Evolutionary conservation across 92 coral and sea anemone species (phyloP), one percentile per base, ranked within the genome.

Genomic region (Siderastrea siderea): DNA sequence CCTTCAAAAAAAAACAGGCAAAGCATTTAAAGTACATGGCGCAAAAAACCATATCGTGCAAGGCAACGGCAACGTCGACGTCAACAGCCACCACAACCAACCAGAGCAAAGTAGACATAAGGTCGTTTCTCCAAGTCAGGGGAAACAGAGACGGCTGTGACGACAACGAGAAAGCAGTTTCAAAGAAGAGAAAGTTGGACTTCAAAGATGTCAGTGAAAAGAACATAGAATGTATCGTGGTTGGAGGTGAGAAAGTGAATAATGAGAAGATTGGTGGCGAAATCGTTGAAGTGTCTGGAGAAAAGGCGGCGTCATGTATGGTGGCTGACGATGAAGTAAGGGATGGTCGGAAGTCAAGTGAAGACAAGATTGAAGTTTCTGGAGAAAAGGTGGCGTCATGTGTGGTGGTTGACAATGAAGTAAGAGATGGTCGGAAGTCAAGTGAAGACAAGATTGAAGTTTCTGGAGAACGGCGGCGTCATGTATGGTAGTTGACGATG

Each of bases 1-100:
- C 48, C 71, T 88, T 50, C 88, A 88, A 66, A 82, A 75, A 60
- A 88, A 58, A 78, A n/a, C 13, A 75, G 62, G 77, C 82, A 82
- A 88, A 70, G 78, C 88, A 88, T 71, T 19, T 72, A 17, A 82
- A 44, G 16, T 79, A 79, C 79, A 49, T 70, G 48, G 71, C 72
- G 19, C 8, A 19, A 15, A 76, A 47, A 50, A 51, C 15, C 49
- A 71, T 46, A 3, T 52, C 78, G 50, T 14, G 74, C 66, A 74
- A 64, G 82, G 63, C 17, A 51, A 78, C 59, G 19, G 71, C 51
- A 67, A 49, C 76, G 50, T 38, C 80, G 47, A 78, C 68, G 77
- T 66, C 81, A 15, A 78, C 71, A 47, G 71, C 73, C 77, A 71
- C 6, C 60, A 75, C 70, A 48, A 62, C 65, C 86, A n/a, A n/a